A percentile compares a stretch with the other conserved stretches of the same genome.
These are phyloP conservation scores for Patella ulyssiponensis DNA, from an alignment of 2,888 invertebrate species.

Conservation along the genomic window DNA sequence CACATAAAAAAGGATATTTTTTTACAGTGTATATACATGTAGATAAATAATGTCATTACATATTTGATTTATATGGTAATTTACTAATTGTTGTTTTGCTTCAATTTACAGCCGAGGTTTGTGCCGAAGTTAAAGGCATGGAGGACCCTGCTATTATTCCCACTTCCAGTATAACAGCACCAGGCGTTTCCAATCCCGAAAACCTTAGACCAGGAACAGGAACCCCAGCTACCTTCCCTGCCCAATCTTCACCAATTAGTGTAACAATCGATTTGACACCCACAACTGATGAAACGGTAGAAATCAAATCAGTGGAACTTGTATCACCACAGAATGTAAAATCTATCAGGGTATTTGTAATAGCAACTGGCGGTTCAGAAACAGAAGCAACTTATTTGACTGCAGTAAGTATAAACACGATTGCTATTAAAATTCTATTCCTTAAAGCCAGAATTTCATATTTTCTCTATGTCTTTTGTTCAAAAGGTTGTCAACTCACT, in stretches of 20 bases:
- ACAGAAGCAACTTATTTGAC: background rate
- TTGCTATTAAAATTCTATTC: background rate
- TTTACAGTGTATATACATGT: no score
- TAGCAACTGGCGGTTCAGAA: background rate
- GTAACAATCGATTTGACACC: background rate
- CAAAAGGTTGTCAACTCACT: no score
- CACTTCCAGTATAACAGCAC: conserved; percentile 4
- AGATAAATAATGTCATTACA: no score
- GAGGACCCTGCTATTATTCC: background rate
- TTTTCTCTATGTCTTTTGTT: no score
- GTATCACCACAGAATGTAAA: background rate
- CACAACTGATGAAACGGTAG: background rate
- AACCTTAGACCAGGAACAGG: background rate
- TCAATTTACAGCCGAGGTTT: background rate
- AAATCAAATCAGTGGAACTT: background rate
- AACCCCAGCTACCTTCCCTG: background rate
- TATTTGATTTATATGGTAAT: no score
- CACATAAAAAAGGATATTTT: no score
- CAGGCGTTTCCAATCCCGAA: background rate
- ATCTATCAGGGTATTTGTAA: background rate
- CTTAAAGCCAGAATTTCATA: no score
- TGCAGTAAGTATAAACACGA: background rate
- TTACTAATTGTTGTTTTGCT: no score
- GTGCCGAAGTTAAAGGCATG: background rate
- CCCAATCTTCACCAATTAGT: background rate